A percentile compares a stretch with the other conserved stretches of the same genome.
Evolutionary conservation across 2,888 invertebrate genomes (phyloP).

Genomic region (Ceraclea dissimilis): DNA sequence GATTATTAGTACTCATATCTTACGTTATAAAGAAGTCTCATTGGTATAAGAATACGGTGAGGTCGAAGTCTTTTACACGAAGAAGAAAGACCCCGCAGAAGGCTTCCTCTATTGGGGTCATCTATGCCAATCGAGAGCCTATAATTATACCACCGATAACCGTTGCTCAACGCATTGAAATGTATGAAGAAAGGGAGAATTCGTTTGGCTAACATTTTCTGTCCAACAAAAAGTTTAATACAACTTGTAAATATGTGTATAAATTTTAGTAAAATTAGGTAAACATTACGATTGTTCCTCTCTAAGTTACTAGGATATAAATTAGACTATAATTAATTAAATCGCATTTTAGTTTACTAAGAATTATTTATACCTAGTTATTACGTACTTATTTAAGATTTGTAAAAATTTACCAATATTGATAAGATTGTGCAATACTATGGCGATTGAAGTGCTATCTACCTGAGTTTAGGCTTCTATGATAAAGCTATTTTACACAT

Average conservation of each 20-base stretch:
- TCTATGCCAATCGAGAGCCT: slow-evolving; percentile 12
- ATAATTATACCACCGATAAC: slow-evolving; percentile 15
- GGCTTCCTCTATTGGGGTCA: background rate
- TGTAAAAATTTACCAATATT: no score
- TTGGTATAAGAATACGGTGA: slow-evolving; percentile 8
- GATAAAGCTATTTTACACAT: no score
- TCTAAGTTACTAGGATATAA: no score
- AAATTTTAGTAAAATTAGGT: no score
- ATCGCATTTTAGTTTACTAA: no score
- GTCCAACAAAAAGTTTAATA: background rate
- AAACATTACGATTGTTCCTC: no score
- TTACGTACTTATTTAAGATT: no score
- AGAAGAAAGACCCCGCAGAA: background rate
- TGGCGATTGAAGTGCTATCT: no score
- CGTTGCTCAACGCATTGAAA: slow-evolving; percentile 21
- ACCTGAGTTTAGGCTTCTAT: no score
- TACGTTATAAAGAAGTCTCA: slow-evolving; percentile 6
- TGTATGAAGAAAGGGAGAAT: slow-evolving; percentile 22
- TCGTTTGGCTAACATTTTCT: background rate
- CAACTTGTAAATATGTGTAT: background rate
- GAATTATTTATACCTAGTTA: no score
- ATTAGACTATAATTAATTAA: no score
- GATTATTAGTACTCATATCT: slow-evolving; percentile 9
- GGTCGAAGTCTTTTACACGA: slow-evolving; percentile 10
- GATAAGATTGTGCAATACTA: no score